Percentiles rank a stretch among this genome's conserved stretches.
Evolutionary conservation across 2,888 invertebrate genomes (phyloP).

Genomic region (Amaurobius ferox): DNA sequence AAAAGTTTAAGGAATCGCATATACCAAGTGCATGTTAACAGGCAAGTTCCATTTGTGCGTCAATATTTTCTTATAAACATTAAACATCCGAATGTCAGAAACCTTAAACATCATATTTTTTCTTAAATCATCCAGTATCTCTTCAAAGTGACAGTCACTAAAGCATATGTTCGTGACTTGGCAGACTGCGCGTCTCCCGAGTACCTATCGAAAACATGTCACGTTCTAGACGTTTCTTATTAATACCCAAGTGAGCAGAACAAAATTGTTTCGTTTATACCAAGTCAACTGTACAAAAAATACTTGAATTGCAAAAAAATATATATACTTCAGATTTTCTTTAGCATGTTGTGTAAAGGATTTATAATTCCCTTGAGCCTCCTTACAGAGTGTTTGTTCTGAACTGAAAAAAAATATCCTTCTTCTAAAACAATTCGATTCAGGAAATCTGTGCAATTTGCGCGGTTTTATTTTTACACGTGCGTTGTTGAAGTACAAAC

Average conservation of each 20-base stretch:
- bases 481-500: too few species aligned
- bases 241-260: background rate
- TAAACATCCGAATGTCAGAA: too few species aligned
- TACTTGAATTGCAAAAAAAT: background rate
- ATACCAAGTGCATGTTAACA: too few species aligned
- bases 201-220: background rate
- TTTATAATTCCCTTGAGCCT: background rate
- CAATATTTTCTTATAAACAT: too few species aligned
- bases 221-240: background rate
- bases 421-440: background rate
- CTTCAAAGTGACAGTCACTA: background rate
- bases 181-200: background rate
- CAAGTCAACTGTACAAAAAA: background rate
- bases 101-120: too few species aligned
- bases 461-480: too few species aligned
- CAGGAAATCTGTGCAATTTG: too few species aligned
- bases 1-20: too few species aligned
- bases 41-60: too few species aligned
- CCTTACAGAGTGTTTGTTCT: background rate
- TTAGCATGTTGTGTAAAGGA: background rate
- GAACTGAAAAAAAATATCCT: background rate
- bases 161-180: conserved; percentile 2
- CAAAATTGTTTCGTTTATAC: background rate
- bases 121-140: background rate
- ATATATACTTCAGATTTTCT: background rate